Base-by-base conservation (phyloP, 2,113 vertebrate genomes). In the Ariopsis seemanni region DNA sequence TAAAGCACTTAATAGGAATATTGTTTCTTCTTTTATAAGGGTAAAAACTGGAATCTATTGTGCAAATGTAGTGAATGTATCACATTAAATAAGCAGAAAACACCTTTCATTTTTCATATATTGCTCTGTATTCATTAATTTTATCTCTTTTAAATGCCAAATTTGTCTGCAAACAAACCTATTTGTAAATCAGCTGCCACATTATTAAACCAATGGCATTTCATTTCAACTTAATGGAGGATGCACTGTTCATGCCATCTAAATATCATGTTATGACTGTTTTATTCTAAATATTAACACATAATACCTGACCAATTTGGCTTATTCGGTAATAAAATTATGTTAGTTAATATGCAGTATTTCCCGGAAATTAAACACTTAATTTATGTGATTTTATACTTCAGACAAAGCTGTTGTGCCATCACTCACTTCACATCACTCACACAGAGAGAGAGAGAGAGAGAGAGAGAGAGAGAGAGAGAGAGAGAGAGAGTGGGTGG, bases 401-500 rank as follows among this genome's bases (percentile, higher is more conserved):
- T 25, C 22, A 75, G 48, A 74, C 7, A 22, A 52, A 14, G 4
- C 6, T 48, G 17, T 48, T 48, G 69, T 74, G 71, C 48, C n/a
- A 52, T 78, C 25, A 4, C 14, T 79, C 77, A 79, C n/a, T 0
- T 53, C 48, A 53, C 53, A 20, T 2, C 53, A 50, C 25, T 75
- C 15, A 25, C 20, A 48, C 10, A 8, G 25, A 55, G 25, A 7
- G 14, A 55, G 7, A 58, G 4, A 75, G 67, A 17, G 20, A n/a
- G 42, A 62, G 84, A 52, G 42, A 50, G 6, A 17, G 52, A 25
- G 53, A 50, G 55, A 17, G 53, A 27, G 27, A 17, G 85, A 52
- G 27, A 57, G 42, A 53, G n/a, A 2, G 27, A 50, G 78, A 5
- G 80, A 52, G 85, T 88, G 77, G 86, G 83, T 71, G 60, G 85